phyloP scores from a whole-genome alignment of 2,113 vertebrate genomes.

The Leptocoma aspasia region DNA sequence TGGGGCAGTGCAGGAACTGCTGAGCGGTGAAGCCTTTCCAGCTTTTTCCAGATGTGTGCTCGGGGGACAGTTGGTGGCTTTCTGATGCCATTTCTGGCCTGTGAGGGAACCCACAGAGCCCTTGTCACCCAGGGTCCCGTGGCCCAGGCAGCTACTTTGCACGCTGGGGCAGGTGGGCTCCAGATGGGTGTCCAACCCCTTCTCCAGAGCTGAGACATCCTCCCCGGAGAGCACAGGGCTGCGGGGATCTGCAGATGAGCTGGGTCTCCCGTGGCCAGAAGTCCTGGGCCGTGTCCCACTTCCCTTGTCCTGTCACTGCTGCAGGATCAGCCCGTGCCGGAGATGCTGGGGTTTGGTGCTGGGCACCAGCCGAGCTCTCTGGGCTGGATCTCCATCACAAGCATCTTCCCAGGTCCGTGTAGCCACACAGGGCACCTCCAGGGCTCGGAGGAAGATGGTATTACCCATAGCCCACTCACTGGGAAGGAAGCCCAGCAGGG shows the following conservation, averaged over 20 bases:
- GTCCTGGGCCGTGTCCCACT: background rate
- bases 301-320: background rate
- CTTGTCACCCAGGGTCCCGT: background rate
- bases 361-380: background rate
- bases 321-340: accelerated
- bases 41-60: background rate
- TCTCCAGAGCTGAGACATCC: background rate
- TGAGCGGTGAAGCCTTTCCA: accelerated
- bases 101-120: background rate
- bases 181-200: background rate
- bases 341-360: background rate
- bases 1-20: accelerated
- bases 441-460: accelerated
- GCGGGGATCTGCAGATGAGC: background rate
- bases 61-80: background rate
- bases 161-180: background rate
- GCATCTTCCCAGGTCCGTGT: accelerated
- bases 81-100: background rate
- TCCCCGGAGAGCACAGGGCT: accelerated
- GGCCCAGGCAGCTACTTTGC: background rate
- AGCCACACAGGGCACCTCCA: accelerated
- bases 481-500: background rate
- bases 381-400: background rate
- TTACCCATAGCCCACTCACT: accelerated
- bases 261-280: background rate